Conservation (phyloP, 2,113 vertebrate species). For the Nipponia nippon region DNA sequence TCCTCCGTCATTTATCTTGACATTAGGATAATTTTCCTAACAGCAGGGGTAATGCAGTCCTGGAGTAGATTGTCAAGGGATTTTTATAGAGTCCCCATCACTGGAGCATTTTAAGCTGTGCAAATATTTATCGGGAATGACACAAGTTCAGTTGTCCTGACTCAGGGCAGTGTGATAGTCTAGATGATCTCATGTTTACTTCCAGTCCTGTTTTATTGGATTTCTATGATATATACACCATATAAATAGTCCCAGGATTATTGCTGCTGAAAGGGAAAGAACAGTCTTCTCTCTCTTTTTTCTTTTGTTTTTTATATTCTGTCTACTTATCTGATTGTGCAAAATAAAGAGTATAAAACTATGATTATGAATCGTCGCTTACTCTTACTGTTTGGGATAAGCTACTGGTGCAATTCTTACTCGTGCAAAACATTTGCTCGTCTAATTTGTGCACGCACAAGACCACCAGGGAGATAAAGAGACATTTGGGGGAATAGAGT, state of each 20-base stretch:
- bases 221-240: neutral
- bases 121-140: neutral
- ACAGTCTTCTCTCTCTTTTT: neutral
- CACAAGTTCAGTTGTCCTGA: slow-evolving; percentile 28
- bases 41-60: neutral
- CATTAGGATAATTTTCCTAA: slow-evolving; percentile 3
- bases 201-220: slow-evolving; percentile 7
- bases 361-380: neutral
- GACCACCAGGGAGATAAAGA: neutral
- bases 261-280: neutral
- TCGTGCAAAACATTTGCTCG: neutral
- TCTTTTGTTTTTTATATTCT: neutral
- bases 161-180: slow-evolving; percentile 25
- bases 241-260: neutral
- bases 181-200: slow-evolving; percentile 46
- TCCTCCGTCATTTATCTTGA: neutral
- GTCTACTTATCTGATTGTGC: neutral
- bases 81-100: slow-evolving; percentile 19
- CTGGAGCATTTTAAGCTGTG: neutral
- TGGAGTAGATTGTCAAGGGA: neutral
- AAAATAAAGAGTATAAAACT: neutral
- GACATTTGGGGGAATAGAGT: neutral
- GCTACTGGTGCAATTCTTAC: neutral
- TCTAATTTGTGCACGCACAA: neutral
- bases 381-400: neutral